These are phyloP conservation scores for Crotalus tigris DNA, from an alignment of 2,113 vertebrate genomes.

Conservation along the genomic window DNA sequence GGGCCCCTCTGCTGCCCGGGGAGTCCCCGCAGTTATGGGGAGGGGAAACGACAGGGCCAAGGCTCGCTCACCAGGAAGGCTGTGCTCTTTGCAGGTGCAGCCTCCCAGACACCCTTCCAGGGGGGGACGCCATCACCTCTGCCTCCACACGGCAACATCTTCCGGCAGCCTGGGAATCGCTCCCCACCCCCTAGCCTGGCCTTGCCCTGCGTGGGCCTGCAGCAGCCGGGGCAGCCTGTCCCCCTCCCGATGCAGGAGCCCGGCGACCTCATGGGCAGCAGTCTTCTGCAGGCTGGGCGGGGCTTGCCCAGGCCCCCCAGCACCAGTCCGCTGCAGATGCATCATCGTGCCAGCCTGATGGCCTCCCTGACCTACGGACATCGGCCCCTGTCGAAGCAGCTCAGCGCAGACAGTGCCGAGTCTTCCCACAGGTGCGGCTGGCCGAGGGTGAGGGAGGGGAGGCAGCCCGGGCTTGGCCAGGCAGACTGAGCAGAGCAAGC, in stretches of 20 bases:
- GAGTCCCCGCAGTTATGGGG: accelerated
- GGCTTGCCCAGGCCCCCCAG: constrained; percentile 54
- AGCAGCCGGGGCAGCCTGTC: constrained; percentile 87
- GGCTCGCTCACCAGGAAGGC: background rate
- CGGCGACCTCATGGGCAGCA: constrained; percentile 73
- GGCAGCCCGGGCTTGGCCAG: accelerated
- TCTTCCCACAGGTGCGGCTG: constrained; percentile 84
- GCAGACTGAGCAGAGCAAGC: background rate
- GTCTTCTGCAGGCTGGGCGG: constrained; percentile 57
- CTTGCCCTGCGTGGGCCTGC: constrained; percentile 78
- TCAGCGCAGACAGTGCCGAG: constrained; percentile 95
- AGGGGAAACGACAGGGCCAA: background rate
- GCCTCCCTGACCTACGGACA: constrained; percentile 83
- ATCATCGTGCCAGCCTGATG: constrained; percentile 82
- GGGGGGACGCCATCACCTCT: constrained; percentile 47
- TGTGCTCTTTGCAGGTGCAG: constrained; percentile 68
- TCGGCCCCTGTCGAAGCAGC: constrained; percentile 93
- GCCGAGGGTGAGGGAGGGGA: accelerated
- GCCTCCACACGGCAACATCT: constrained; percentile 75
- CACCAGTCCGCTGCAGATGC: constrained; percentile 73
- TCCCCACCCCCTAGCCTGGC: constrained; percentile 82
- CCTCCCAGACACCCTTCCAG: constrained; percentile 85
- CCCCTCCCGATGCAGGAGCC: constrained; percentile 95
- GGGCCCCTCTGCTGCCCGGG: background rate
- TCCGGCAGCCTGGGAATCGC: constrained; percentile 84